phyloP scores from a whole-genome alignment of 2,113 vertebrate species.

The Pelodiscus sinensis region DNA sequence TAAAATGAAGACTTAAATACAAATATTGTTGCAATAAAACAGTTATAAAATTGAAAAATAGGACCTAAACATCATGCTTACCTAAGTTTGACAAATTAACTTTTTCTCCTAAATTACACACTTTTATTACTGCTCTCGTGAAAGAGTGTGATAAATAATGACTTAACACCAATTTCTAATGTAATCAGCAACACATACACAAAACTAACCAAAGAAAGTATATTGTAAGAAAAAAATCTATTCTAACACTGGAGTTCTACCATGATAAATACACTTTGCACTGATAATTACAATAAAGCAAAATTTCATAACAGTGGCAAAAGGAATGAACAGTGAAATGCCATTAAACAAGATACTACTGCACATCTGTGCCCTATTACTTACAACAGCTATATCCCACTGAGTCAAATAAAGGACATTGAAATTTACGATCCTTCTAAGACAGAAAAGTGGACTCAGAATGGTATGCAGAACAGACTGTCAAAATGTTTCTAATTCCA shows the following conservation, averaged over 20 bases:
- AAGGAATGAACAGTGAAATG: slow-evolving; percentile 84
- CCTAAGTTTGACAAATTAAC: slow-evolving; percentile 86
- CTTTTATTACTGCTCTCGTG: slow-evolving; percentile 85
- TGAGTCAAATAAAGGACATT: slow-evolving; percentile 82
- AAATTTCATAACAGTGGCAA: slow-evolving; percentile 80
- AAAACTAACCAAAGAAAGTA: slow-evolving; percentile 82
- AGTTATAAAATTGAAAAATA: slow-evolving; percentile 89
- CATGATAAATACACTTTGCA: slow-evolving; percentile 86
- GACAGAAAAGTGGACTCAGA: slow-evolving; percentile 82
- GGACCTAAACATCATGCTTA: slow-evolving; percentile 89
- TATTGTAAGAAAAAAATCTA: slow-evolving; percentile 77
- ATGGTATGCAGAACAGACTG: slow-evolving; percentile 82
- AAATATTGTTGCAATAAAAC: slow-evolving; percentile 89
- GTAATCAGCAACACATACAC: slow-evolving; percentile 86
- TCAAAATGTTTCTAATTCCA: slow-evolving; percentile 80
- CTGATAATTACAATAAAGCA: slow-evolving; percentile 84
- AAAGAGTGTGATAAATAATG: slow-evolving; percentile 86
- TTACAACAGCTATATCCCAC: slow-evolving; percentile 83
- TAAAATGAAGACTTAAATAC: slow-evolving; percentile 89
- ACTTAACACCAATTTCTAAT: slow-evolving; percentile 85
- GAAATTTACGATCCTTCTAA: slow-evolving; percentile 81
- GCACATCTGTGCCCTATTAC: slow-evolving; percentile 84
- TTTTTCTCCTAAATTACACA: slow-evolving; percentile 86
- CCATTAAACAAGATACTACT: slow-evolving; percentile 83
- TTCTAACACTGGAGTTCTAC: slow-evolving; percentile 84